Evolutionary conservation across 37 sponge, comb jelly and placozoan genomes (phyloP).

Genomic region (Haliclona indistincta): DNA sequence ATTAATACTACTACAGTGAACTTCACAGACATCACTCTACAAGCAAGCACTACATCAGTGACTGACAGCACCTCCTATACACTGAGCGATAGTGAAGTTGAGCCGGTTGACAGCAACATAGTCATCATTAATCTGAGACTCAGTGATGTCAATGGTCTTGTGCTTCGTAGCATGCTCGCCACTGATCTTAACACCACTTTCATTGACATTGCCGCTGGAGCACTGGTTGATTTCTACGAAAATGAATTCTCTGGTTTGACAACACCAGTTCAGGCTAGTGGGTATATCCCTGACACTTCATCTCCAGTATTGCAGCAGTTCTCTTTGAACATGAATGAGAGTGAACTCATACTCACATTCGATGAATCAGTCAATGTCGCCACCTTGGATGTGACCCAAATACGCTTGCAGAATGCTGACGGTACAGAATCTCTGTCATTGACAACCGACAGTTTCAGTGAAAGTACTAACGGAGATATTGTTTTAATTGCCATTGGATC

Average conservation of each 20-base stretch:
- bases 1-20: constrained; percentile 51
- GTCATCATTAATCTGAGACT: constrained; percentile 32
- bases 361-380: constrained; percentile 74
- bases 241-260: constrained; percentile 48
- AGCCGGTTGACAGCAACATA: constrained; percentile 32
- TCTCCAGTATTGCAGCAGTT: constrained; percentile 50
- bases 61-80: constrained; percentile 35
- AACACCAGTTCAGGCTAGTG: constrained; percentile 26
- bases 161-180: constrained; percentile 54
- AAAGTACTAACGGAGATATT: constrained; percentile 44
- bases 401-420: constrained; percentile 68
- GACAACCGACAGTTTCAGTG: constrained; percentile 37
- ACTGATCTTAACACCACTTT: constrained; percentile 51
- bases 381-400: constrained; percentile 57
- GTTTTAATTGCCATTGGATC: constrained; percentile 48
- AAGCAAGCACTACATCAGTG: constrained; percentile 33
- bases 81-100: constrained; percentile 17
- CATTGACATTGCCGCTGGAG: constrained; percentile 58
- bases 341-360: constrained; percentile 61
- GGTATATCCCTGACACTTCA: constrained; percentile 60
- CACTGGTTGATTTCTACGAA: constrained; percentile 58
- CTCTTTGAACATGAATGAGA: constrained; percentile 46
- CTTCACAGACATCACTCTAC: constrained; percentile 60
- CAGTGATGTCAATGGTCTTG: constrained; percentile 63
- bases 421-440: constrained; percentile 32